A percentile compares a stretch with the other conserved stretches of the same genome.
Evolutionary conservation across 2,113 vertebrate species (phyloP).

Genomic region (Brevimyrus niger): DNA sequence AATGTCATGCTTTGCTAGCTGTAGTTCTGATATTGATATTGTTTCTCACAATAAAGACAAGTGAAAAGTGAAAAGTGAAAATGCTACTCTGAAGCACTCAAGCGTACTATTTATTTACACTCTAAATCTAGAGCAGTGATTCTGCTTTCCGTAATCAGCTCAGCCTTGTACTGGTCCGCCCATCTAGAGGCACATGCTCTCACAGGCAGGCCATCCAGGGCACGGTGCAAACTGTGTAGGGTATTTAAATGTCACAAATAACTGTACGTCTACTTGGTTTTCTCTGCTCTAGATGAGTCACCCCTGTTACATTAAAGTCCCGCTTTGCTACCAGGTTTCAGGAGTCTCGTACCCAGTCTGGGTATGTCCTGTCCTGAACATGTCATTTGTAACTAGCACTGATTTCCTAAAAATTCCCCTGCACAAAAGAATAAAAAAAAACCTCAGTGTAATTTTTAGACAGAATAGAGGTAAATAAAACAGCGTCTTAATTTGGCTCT

Average conservation of each 20-base stretch:
- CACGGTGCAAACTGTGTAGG: background rate
- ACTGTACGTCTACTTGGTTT: background rate
- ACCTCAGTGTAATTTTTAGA: background rate
- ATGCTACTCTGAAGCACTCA: background rate
- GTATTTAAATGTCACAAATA: background rate
- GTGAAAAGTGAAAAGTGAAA: background rate
- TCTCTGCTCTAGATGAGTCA: background rate
- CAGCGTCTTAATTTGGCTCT: background rate
- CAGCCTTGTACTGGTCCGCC: background rate
- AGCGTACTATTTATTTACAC: background rate
- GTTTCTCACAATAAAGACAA: background rate
- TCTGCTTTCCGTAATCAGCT: background rate
- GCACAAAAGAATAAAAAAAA: background rate
- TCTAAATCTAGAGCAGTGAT: too few species aligned
- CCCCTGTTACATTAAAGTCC: background rate
- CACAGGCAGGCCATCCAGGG: background rate
- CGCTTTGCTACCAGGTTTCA: background rate
- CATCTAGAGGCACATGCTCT: background rate
- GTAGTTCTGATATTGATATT: background rate
- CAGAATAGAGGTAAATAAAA: background rate
- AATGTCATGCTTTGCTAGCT: background rate
- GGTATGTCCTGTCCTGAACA: background rate
- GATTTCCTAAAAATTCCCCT: background rate
- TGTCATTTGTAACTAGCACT: background rate
- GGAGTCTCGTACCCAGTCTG: background rate